Conservation (phyloP, 2,797 vertebrate genomes). For the Nyctalus aviator region DNA sequence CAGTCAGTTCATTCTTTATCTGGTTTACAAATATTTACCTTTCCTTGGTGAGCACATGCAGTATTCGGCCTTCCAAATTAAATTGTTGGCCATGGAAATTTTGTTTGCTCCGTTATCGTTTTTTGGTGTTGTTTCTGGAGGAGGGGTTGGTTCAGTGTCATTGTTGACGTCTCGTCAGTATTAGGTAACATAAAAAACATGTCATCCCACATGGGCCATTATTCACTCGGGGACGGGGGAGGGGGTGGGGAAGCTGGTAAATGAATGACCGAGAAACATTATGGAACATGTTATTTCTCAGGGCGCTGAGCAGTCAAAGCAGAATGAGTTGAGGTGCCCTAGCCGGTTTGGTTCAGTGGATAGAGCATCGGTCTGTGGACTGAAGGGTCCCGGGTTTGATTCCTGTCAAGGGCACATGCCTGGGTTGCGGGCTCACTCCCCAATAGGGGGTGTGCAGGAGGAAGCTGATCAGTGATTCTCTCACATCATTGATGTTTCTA, state of each 20-base stretch:
- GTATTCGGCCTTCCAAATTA: not conserved
- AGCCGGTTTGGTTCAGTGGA: too few species aligned
- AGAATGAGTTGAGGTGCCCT: not conserved
- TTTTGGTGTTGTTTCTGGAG: accelerated
- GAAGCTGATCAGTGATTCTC: too few species aligned
- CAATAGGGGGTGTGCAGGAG: too few species aligned
- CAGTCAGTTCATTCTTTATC: not conserved
- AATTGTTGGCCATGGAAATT: not conserved
- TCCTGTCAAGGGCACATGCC: too few species aligned
- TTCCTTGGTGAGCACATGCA: not conserved
- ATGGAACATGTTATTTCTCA: not conserved
- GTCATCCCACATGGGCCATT: not conserved
- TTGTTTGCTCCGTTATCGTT: not conserved
- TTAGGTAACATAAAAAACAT: not conserved
- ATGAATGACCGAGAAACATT: not conserved
- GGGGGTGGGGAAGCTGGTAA: not conserved
- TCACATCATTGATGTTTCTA: too few species aligned
- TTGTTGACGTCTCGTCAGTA: not conserved
- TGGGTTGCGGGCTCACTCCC: too few species aligned
- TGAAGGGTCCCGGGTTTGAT: too few species aligned
- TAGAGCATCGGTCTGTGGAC: too few species aligned
- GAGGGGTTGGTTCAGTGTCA: not conserved
- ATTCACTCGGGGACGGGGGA: not conserved
- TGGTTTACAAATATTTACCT: constrained; percentile 37
- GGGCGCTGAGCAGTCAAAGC: not conserved